A percentile compares a stretch with the other conserved stretches of the same genome.
Evolutionary conservation across 2,888 invertebrate genomes (phyloP).

Genomic region (Lasioglossum vierecki): DNA sequence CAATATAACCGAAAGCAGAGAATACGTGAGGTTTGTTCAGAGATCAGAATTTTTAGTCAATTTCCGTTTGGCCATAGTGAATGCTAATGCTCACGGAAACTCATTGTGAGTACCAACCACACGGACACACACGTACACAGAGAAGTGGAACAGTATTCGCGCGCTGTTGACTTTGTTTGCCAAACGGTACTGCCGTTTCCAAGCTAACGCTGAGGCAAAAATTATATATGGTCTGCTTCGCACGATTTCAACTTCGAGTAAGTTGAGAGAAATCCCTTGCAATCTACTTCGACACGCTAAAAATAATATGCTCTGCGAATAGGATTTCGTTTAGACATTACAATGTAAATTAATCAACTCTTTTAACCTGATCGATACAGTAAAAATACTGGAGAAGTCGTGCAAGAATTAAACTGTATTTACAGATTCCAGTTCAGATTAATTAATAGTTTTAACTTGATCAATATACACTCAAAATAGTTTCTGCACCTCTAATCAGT

Average conservation of each 20-base stretch:
- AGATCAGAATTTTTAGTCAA: conserved; percentile 10
- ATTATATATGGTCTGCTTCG: not conserved
- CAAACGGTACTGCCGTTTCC: not conserved
- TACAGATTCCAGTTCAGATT: too few species aligned
- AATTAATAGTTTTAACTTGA: too few species aligned
- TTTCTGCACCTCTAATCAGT: too few species aligned
- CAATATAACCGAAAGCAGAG: not conserved
- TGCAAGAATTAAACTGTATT: too few species aligned
- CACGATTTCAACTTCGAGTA: not conserved
- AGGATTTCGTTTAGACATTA: not conserved
- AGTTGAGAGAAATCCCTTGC: too few species aligned
- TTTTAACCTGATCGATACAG: not conserved
- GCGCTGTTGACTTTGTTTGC: not conserved
- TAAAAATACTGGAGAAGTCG: not conserved
- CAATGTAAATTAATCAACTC: not conserved
- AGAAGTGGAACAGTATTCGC: not conserved
- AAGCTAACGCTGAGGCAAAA: not conserved
- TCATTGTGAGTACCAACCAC: not conserved
- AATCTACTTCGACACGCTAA: not conserved
- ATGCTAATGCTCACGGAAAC: not conserved
- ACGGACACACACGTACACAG: too few species aligned
- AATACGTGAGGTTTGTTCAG: not conserved
- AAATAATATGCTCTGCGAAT: not conserved
- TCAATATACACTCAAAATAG: too few species aligned
- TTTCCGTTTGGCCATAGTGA: not conserved